Percentiles rank a stretch among this genome's conserved stretches.
These are phyloP conservation scores for Cyanoderma ruficeps DNA, from an alignment of 2,113 vertebrate species.

Conservation along the genomic window DNA sequence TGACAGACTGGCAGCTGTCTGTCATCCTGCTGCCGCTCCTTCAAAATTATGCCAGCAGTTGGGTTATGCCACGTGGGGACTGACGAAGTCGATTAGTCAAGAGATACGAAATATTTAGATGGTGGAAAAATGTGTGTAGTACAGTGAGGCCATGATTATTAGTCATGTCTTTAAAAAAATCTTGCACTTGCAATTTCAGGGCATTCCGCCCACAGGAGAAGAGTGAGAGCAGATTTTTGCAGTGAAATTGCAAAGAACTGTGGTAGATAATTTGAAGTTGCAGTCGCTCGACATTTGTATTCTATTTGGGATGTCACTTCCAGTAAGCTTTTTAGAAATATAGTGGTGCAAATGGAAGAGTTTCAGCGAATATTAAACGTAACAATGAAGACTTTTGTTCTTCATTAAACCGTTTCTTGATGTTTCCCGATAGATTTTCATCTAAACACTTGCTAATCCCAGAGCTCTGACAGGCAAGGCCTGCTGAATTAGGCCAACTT, in stretches of 20 bases:
- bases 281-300: constrained; percentile 4
- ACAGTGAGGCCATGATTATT: background rate
- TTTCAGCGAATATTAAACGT: constrained; percentile 22
- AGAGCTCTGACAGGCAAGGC: constrained; percentile 61
- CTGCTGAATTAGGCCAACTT: constrained; percentile 75
- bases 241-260: background rate
- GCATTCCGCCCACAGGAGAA: background rate
- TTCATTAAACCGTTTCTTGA: constrained; percentile 69
- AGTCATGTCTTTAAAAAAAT: background rate
- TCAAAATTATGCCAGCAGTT: background rate
- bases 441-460: constrained; percentile 73
- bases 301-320: constrained; percentile 27
- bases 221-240: background rate
- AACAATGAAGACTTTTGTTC: constrained; percentile 62
- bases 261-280: background rate
- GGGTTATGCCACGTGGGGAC: background rate
- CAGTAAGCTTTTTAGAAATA: constrained; percentile 34
- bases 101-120: background rate
- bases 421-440: constrained; percentile 63
- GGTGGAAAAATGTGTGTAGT: background rate
- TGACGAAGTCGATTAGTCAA: background rate
- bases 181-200: background rate
- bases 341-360: background rate
- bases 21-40: background rate
- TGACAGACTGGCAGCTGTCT: background rate